Conservation (phyloP, 30 jellyfish, hydroid and myxozoan genomes). For the Nemopilema nomurai region DNA sequence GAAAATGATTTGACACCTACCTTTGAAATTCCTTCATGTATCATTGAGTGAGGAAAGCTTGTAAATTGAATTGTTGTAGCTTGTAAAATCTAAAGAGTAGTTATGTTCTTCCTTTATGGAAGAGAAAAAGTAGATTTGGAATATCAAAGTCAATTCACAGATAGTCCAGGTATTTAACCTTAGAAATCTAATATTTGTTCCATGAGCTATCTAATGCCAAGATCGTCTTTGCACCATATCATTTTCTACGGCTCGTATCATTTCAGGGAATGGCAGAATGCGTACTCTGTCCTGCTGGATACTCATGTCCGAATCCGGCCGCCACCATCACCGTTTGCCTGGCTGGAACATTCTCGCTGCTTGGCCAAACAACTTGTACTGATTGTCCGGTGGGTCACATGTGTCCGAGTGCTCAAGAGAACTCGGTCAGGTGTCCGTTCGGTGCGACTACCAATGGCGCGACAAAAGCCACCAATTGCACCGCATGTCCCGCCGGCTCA, state of each 20-base stretch:
- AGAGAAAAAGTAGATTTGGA: too few relatives aligned
- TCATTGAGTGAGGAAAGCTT: too few relatives aligned
- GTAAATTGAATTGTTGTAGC: too few relatives aligned
- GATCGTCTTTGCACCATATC: neutral
- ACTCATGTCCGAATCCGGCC: slow-evolving; percentile 71
- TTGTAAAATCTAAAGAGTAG: too few relatives aligned
- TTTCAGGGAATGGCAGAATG: slow-evolving; percentile 72
- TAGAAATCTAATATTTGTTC: too few relatives aligned
- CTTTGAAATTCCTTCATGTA: too few relatives aligned
- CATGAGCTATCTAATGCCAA: neutral
- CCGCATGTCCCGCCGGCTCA: slow-evolving; percentile 89
- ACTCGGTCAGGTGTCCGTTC: slow-evolving; percentile 78
- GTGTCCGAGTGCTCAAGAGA: slow-evolving; percentile 70
- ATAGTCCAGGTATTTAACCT: too few relatives aligned
- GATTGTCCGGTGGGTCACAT: slow-evolving; percentile 77
- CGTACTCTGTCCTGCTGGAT: slow-evolving; percentile 71
- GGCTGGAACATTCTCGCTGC: slow-evolving; percentile 64
- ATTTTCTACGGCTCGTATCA: neutral
- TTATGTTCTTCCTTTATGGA: too few relatives aligned
- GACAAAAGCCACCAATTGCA: slow-evolving; percentile 68
- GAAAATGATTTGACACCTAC: too few relatives aligned
- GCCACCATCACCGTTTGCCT: slow-evolving; percentile 48
- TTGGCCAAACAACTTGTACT: slow-evolving; percentile 60
- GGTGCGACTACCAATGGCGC: slow-evolving; percentile 90
- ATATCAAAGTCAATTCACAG: too few relatives aligned